These are phyloP conservation scores for Notarius lentiginosus DNA, from an alignment of 2,113 vertebrate species.

Conservation along the genomic window DNA sequence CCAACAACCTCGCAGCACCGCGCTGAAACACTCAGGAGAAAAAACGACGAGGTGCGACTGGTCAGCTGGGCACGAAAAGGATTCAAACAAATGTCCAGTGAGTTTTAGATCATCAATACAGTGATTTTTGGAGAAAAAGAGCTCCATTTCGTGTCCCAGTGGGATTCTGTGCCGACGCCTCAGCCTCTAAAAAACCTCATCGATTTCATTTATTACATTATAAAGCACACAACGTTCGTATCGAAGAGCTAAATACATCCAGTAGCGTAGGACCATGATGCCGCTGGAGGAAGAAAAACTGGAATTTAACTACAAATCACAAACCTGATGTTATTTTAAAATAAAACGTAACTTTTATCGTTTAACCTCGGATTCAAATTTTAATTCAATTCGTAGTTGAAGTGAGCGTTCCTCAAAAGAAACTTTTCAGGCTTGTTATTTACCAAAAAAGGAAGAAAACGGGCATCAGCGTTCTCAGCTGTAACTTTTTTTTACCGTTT, in stretches of 20 bases:
- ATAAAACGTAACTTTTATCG: neutral
- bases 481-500: neutral
- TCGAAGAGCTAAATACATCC: too few relatives aligned
- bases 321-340: neutral
- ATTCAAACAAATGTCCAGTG: neutral
- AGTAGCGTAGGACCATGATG: neutral
- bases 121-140: neutral
- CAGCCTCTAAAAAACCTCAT: too few relatives aligned
- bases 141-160: neutral
- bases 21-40: neutral
- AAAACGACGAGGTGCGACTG: neutral
- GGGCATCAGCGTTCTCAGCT: neutral
- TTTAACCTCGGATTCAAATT: neutral
- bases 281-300: neutral
- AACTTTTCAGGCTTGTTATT: neutral
- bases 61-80: neutral
- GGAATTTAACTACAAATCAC: neutral
- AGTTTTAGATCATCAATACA: neutral
- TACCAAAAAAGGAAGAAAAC: neutral
- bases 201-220: too few relatives aligned
- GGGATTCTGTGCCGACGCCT: neutral
- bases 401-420: too few relatives aligned
- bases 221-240: too few relatives aligned
- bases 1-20: neutral
- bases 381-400: neutral